Percentiles rank a stretch among this genome's conserved stretches.
phyloP scores from a whole-genome alignment of 2,888 invertebrate genomes.

The Acanthoscelides obtectus region DNA sequence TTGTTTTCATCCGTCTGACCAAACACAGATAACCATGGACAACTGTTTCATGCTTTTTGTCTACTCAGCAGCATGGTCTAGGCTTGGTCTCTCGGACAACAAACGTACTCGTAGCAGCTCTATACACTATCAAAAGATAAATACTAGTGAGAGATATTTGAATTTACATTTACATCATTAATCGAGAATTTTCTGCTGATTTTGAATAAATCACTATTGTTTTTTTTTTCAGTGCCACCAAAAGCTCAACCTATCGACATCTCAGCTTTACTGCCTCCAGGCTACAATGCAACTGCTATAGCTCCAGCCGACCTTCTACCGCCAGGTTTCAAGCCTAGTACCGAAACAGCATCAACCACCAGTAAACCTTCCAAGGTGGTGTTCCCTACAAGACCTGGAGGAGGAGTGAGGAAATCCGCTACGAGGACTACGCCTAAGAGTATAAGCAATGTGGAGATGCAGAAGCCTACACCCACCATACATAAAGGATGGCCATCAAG shows the following conservation, averaged over 20 bases:
- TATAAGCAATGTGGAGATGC: slow-evolving; percentile 24
- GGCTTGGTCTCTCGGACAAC: no score
- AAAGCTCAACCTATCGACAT: slow-evolving; percentile 50
- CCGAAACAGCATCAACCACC: slow-evolving; percentile 44
- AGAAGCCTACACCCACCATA: slow-evolving; percentile 61
- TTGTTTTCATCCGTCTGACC: no score
- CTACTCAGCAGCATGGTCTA: no score
- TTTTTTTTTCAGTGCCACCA: slow-evolving; percentile 34
- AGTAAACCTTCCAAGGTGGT: slow-evolving; percentile 61
- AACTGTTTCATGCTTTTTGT: no score
- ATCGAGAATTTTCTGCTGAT: no score
- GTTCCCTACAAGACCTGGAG: slow-evolving; percentile 74
- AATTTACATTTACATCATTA: no score
- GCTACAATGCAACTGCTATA: slow-evolving; percentile 50
- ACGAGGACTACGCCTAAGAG: slow-evolving; percentile 28
- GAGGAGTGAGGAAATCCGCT: slow-evolving; percentile 51
- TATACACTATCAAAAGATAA: no score
- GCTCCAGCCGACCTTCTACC: slow-evolving; percentile 33
- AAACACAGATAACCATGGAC: no score
- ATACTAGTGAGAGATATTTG: no score
- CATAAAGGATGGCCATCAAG: slow-evolving; percentile 82
- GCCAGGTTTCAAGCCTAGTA: slow-evolving; percentile 17
- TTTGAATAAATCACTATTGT: slow-evolving; percentile 37
- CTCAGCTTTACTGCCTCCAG: slow-evolving; percentile 61
- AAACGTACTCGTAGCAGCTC: no score